Evolutionary conservation across 2,888 invertebrate species (phyloP).

Genomic region (Acleris holmiana): DNA sequence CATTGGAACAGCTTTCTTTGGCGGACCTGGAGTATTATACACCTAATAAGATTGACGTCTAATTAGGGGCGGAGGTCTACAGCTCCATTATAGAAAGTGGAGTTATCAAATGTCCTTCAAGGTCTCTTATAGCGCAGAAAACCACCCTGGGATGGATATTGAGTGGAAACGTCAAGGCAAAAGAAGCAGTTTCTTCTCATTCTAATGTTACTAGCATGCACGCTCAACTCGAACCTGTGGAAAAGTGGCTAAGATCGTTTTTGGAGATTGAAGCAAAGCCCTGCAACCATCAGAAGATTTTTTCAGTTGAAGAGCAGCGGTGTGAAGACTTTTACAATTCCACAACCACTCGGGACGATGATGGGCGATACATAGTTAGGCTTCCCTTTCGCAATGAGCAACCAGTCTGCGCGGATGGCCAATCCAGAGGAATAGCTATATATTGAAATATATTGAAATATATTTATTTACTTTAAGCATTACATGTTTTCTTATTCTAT

Average conservation of each 20-base stretch:
- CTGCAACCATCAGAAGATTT: conserved; percentile 1
- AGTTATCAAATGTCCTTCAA: conserved; percentile 1
- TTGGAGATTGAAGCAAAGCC: conserved; percentile 33
- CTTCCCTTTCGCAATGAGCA: conserved; percentile 31
- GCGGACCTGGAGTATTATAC: conserved; percentile 35
- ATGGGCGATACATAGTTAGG: conserved; percentile 34
- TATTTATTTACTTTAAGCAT: no score
- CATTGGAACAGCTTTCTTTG: conserved; percentile 16
- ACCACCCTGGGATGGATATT: conserved; percentile 7
- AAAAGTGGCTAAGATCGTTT: conserved; percentile 6
- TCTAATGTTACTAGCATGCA: neutral
- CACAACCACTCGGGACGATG: conserved; percentile 26
- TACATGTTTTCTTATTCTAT: no score
- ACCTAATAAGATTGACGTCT: conserved; percentile 32
- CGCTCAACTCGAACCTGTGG: conserved; percentile 1
- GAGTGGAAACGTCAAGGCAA: neutral
- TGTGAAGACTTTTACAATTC: conserved; percentile 29
- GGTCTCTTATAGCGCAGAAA: conserved; percentile 27
- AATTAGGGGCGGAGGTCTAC: conserved; percentile 38
- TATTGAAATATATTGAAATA: no score
- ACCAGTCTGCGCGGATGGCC: conserved; percentile 22
- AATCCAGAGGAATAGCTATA: conserved; percentile 6
- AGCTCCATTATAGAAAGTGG: conserved; percentile 20
- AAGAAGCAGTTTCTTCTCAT: neutral
- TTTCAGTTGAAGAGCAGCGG: conserved; percentile 25